Conservation (phyloP, 2,888 invertebrate species). For the Sepioteuthis lessoniana region DNA sequence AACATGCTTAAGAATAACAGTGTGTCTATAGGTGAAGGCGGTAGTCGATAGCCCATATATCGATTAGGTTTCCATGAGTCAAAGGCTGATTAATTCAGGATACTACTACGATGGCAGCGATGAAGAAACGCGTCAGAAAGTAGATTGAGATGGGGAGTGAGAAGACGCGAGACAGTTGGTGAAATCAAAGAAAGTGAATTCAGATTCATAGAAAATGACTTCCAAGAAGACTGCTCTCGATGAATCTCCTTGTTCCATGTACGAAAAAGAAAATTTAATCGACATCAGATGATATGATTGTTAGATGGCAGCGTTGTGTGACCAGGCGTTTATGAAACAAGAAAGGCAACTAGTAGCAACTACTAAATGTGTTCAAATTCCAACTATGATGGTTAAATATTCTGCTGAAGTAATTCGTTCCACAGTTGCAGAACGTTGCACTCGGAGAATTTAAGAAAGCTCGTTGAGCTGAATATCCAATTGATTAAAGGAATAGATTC, state of each 20-base stretch:
- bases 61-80: neutral
- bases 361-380: neutral
- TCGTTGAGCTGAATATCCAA: neutral
- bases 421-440: neutral
- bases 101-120: neutral
- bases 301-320: neutral
- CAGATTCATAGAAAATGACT: neutral
- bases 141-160: too few relatives aligned
- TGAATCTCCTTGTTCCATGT: neutral
- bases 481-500: neutral
- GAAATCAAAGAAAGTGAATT: neutral
- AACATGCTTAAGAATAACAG: neutral
- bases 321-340: neutral
- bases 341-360: neutral
- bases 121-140: neutral
- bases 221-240: neutral
- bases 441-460: neutral
- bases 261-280: neutral
- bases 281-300: neutral
- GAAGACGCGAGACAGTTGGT: neutral
- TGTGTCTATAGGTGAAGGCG: neutral
- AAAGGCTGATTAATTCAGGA: neutral
- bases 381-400: neutral
- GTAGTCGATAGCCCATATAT: neutral
- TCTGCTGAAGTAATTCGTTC: neutral